Evolutionary conservation across 2,113 vertebrate species (phyloP), one percentile per base, ranked within the genome.

Genomic region (Sphaerodactylus townsendi): DNA sequence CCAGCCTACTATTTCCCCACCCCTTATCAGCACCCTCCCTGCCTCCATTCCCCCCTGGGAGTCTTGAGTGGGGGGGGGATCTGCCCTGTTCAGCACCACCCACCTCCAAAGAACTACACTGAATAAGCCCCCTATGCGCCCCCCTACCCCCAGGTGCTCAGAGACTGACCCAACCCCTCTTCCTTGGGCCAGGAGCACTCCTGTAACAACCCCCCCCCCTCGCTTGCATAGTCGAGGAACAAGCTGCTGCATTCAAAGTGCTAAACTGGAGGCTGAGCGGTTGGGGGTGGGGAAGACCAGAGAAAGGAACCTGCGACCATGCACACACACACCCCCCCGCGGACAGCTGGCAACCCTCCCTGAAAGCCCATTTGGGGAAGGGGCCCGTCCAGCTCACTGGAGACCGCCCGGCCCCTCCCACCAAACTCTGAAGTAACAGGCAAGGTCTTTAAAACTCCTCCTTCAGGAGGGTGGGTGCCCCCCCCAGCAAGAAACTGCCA

Each of bases 161-260:
- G 39, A 72, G 70, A 4, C 37, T 23, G 37, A 70, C 7, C n/a
- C 14, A 3, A 3, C 17, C 46, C 73, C n/a, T 50, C n/a, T 5
- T 35, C 15, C 23, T 19, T 8, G 46, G 72, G 73, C 6, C 46
- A 10, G 74, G 73, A 19, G 73, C 73, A 7, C 44, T 14, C 50
- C 19, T 23, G 28, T 5, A 2, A 53, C 39, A 13, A 30, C 65
- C 2, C 25, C 2, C 81, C 56, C 2, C 46, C 8, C 82, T 46
- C n/a, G 46, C 74, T 84, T 84, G 82, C 82, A 84, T 84, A 84
- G 82, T 77, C 77, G 74, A 77, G 82, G 82, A 48, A 48, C n/a
- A 39, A 41, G 23, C 48, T 41, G 50, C 8, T 41, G 50, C 8
- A n/a, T 35, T 83, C 80, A 89, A 86, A 86, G 85, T 86, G 85